Evolutionary conservation across 2,113 vertebrate species (phyloP).

Genomic region (Parotia lawesii): DNA sequence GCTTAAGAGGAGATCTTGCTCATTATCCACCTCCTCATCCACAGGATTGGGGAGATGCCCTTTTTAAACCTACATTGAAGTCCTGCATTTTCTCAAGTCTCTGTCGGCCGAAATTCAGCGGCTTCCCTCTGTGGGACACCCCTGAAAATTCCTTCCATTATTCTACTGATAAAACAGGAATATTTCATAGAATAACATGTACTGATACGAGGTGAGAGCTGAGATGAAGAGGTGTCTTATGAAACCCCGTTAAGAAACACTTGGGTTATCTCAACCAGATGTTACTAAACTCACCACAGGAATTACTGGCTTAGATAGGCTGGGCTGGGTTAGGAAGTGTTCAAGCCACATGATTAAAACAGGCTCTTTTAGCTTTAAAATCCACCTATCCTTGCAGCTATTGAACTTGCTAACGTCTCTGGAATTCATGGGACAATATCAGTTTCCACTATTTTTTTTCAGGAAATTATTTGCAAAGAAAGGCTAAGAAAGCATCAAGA

Average conservation of each 20-base stretch:
- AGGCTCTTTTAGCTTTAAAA: neutral
- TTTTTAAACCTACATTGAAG: neutral
- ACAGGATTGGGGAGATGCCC: neutral
- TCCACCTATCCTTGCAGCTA: neutral
- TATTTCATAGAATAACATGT: neutral
- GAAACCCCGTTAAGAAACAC: constrained; percentile 10
- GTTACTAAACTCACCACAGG: constrained; percentile 12
- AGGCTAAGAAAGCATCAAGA: neutral
- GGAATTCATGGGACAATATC: neutral
- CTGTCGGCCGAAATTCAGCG: neutral
- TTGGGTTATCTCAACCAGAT: neutral
- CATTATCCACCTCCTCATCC: neutral
- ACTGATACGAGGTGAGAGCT: neutral
- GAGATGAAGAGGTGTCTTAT: constrained; percentile 2
- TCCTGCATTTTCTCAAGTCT: neutral
- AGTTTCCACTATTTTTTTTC: neutral
- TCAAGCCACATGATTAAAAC: neutral
- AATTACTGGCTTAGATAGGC: neutral
- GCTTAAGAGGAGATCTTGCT: neutral
- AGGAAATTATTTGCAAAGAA: neutral
- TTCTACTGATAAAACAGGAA: neutral
- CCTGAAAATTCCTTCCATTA: constrained; percentile 12
- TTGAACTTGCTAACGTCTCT: neutral
- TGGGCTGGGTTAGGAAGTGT: neutral
- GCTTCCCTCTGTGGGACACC: neutral